phyloP scores from a whole-genome alignment of 1,140 invertebrate species.

The Euura lappo region DNA sequence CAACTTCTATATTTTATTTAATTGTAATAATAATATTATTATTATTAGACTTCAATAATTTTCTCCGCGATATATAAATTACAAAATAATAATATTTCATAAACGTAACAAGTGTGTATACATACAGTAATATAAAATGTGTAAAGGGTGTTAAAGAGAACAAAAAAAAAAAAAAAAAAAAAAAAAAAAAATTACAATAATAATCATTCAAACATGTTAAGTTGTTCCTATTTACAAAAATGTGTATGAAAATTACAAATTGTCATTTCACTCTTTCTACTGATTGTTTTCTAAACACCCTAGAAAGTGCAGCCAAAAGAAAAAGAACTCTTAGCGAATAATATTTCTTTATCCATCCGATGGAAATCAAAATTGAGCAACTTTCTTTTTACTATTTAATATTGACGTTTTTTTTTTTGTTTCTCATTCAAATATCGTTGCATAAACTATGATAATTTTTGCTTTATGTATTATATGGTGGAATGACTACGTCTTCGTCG shows the following conservation, averaged over 20 bases:
- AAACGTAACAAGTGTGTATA: not conserved
- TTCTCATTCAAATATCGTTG: not conserved
- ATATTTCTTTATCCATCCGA: not conserved
- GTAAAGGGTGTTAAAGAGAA: not conserved
- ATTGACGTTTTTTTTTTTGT: not conserved
- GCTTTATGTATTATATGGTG: not conserved
- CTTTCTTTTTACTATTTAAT: not conserved
- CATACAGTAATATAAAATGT: not conserved
- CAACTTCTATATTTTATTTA: not conserved
- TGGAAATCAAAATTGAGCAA: no score
- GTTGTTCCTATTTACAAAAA: not conserved
- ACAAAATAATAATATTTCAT: conserved; percentile 3
- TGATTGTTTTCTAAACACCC: not conserved
- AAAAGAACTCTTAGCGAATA: not conserved
- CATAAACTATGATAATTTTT: not conserved
- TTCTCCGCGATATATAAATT: not conserved
- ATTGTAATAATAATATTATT: not conserved
- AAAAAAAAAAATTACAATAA: no score
- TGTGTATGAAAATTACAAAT: not conserved
- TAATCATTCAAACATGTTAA: not conserved
- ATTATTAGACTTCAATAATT: not conserved
- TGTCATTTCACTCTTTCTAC: not conserved
- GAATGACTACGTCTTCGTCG: not conserved
- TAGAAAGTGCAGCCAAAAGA: not conserved
- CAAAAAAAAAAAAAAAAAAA: no score